A percentile compares a stretch with the other conserved stretches of the same genome.
Conservation (phyloP, 2,113 vertebrate species). For the Ictalurus furcatus region DNA sequence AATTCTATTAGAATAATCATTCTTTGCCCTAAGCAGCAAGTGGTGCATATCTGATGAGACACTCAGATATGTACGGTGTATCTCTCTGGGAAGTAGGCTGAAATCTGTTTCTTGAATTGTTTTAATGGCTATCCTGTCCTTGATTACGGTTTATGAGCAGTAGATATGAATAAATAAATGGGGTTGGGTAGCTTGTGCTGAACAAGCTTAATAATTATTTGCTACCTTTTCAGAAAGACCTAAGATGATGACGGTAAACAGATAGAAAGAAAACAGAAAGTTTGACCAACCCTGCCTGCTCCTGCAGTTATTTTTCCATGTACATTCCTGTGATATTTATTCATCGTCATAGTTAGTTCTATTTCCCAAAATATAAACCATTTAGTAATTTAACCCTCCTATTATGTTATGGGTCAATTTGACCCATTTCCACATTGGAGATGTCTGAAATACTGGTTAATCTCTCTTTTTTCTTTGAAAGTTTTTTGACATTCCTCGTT, state of each 20-base stretch:
- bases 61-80: slow-evolving; percentile 5
- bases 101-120: slow-evolving; percentile 16
- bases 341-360: background rate
- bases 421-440: too few species aligned
- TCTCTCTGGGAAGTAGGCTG: background rate
- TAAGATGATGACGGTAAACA: background rate
- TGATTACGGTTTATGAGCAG: background rate
- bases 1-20: slow-evolving; percentile 37
- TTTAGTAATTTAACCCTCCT: background rate
- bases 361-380: background rate
- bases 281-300: background rate
- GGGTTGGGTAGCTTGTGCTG: background rate
- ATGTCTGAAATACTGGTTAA: too few species aligned
- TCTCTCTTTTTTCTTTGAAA: too few species aligned
- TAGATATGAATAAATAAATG: background rate
- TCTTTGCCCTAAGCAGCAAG: slow-evolving; percentile 21
- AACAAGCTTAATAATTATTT: background rate
- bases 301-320: background rate
- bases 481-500: too few species aligned
- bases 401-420: too few species aligned
- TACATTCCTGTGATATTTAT: background rate
- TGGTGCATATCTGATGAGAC: slow-evolving; percentile 32
- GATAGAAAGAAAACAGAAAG: background rate
- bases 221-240: background rate
- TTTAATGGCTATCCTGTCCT: slow-evolving; percentile 8